Evolutionary conservation across 2,797 vertebrate species (phyloP).

Genomic region (Emys orbicularis): DNA sequence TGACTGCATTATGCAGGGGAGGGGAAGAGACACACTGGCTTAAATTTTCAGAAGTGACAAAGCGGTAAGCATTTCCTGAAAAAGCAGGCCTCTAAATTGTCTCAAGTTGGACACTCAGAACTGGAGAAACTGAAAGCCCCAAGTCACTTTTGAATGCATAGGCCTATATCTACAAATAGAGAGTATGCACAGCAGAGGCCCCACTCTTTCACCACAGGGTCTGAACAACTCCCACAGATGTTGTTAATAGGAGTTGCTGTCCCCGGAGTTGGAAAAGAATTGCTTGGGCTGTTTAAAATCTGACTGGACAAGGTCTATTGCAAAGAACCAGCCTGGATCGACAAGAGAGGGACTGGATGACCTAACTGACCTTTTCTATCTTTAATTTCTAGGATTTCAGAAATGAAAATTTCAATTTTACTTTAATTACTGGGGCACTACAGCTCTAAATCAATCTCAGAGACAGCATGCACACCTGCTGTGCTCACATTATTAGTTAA

Average conservation of each 20-base stretch:
- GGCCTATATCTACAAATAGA: not conserved
- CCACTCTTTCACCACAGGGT: not conserved
- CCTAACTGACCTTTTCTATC: not conserved
- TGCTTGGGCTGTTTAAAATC: not conserved
- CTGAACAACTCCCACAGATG: not conserved
- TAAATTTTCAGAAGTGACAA: not conserved
- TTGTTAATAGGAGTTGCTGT: not conserved
- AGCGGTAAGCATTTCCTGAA: not conserved
- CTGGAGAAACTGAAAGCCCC: not conserved
- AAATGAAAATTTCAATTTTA: slow-evolving; percentile 16
- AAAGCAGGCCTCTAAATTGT: not conserved
- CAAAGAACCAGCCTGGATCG: not conserved
- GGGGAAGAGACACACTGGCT: not conserved
- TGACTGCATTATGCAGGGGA: not conserved
- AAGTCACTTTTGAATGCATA: not conserved
- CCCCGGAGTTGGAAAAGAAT: not conserved
- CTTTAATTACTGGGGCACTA: not conserved
- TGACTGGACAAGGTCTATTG: not conserved
- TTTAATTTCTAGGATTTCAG: not conserved
- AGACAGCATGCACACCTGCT: not conserved
- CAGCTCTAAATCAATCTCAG: not conserved
- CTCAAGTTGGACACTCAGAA: not conserved
- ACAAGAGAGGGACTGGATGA: fast-evolving
- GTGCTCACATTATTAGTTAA: not conserved
- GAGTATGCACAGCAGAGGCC: not conserved